Evolutionary conservation across 2,113 vertebrate genomes (phyloP).

Genomic region (Ceyx margarethae): DNA sequence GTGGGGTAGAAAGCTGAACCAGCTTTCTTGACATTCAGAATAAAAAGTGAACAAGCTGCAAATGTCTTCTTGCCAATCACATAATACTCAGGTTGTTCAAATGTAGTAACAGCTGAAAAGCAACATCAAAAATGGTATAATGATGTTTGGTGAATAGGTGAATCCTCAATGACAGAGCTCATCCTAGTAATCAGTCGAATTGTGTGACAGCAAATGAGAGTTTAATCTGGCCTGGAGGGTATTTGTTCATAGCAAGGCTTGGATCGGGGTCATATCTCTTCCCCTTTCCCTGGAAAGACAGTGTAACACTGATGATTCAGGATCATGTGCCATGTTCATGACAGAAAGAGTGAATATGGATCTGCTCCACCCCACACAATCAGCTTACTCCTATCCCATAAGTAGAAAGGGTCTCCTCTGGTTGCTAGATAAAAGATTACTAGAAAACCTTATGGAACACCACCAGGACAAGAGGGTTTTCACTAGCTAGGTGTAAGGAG

Average conservation of each 20-base stretch:
- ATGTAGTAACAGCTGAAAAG: neutral
- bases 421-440: neutral
- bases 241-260: neutral
- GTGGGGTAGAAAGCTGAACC: neutral
- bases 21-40: neutral
- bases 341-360: neutral
- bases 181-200: neutral
- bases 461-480: neutral
- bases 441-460: neutral
- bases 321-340: neutral
- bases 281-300: neutral
- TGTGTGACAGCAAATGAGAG: neutral
- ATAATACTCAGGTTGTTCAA: neutral
- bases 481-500: neutral
- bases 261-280: neutral
- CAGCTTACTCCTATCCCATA: neutral
- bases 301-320: neutral
- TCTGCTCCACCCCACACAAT: accelerated
- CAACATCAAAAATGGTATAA: neutral
- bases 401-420: neutral
- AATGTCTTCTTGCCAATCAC: neutral
- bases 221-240: neutral
- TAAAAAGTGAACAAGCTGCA: neutral
- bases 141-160: neutral
- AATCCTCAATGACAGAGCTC: neutral